phyloP scores from a whole-genome alignment of 2,888 invertebrate genomes.

The Empis stercorea region DNA sequence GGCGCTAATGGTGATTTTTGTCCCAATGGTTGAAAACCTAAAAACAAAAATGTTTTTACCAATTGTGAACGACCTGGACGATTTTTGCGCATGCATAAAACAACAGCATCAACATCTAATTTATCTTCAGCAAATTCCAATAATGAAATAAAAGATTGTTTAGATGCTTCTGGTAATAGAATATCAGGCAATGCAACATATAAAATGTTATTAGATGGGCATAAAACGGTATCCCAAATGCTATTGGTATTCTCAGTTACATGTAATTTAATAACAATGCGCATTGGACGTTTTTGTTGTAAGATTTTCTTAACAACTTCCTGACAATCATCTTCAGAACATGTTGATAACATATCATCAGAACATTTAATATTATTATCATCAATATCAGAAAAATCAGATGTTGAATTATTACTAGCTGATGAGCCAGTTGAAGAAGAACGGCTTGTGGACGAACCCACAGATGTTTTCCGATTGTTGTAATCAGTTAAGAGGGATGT shows the following conservation, averaged over 20 bases:
- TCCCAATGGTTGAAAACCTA: conserved; percentile 81
- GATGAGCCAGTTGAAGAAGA: conserved; percentile 15
- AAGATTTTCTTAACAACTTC: conserved; percentile 50
- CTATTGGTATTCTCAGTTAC: conserved; percentile 66
- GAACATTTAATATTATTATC: conserved; percentile 15
- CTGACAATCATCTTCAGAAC: conserved; percentile 31
- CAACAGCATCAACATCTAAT: conserved; percentile 66
- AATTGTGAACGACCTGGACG: conserved; percentile 73
- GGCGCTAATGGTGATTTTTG: conserved; percentile 69
- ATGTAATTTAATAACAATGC: conserved; percentile 62
- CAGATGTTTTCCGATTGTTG: conserved; percentile 35
- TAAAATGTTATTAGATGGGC: conserved; percentile 50
- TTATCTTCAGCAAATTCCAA: conserved; percentile 93
- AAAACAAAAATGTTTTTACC: conserved; percentile 91
- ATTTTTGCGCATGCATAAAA: conserved; percentile 67
- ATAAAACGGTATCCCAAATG: conserved; percentile 65
- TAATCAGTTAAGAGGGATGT: conserved; percentile 37
- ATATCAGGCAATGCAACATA: conserved; percentile 82
- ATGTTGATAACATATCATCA: conserved; percentile 29
- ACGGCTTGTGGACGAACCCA: conserved; percentile 34
- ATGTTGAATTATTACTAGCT: conserved; percentile 24
- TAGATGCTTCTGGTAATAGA: conserved; percentile 80
- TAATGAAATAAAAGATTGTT: conserved; percentile 87
- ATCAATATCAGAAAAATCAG: conserved; percentile 32
- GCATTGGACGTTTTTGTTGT: conserved; percentile 53